Base-by-base conservation (phyloP, 2,113 vertebrate genomes). In the Phrynosoma platyrhinos region DNA sequence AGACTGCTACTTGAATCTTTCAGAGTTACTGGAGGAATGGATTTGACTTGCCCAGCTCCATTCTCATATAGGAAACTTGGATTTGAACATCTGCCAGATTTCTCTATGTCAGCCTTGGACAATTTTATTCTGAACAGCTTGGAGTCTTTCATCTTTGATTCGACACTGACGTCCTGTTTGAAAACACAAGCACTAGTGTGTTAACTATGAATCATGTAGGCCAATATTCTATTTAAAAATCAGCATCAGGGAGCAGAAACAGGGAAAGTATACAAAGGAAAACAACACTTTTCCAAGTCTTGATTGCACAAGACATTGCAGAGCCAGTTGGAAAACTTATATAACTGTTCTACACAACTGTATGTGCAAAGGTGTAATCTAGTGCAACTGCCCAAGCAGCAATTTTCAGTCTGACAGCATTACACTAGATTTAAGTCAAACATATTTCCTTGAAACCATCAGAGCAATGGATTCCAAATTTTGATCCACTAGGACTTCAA, bases 141-240 rank as follows among this genome's bases (percentile, higher is more conserved):
- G 53, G 78, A 82, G 42, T 96, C 95, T 90, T 92, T 97, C 89
- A 9, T 86, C 93, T 92, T 96, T 9, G 85, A 78, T 86, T 95
- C 92, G 53, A 90, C 0, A 87, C 89, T 92, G 52, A 94, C 91
- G 91, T 97, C 96, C 97, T 98, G 79, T 87, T 85, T 64, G 87
- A 86, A 79, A 93, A 96, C n/a, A 91, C 13, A 94, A 94, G 74
- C 42, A n/a, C 74, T 1, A 16, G n/a, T 90, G 86, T 72, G 27
- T 83, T 93, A 90, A 92, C 27, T 83, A 36, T 53, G 47, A 30
- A 86, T 77, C 66, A 79, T 10, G 3, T 16, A 2, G 25, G 13
- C 10, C 42, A 76, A 71, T 86, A 36, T n/a, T 36, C 72, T 21
- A 64, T 14, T 36, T 14, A 79, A 76, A 36, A 30, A 82, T 0